Conservation (phyloP, 2,888 invertebrate species). For the Trissolcus brochymenae region DNA sequence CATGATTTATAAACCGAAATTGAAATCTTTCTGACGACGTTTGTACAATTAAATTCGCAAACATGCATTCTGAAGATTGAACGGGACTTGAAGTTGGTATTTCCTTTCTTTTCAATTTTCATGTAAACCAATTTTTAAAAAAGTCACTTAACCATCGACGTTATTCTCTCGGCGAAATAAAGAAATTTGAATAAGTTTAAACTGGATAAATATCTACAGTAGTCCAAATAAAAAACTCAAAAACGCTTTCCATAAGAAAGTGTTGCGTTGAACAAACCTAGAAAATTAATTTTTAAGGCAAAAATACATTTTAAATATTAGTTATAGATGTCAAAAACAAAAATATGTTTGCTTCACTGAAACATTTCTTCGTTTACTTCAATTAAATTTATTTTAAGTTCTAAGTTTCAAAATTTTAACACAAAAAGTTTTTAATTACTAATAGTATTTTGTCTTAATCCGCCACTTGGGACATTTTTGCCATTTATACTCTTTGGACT, state of each 20-base stretch:
- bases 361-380: too few species aligned
- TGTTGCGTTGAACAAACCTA: too few species aligned
- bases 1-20: constrained; percentile 21
- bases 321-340: constrained; percentile 26
- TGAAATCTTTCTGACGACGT: constrained; percentile 10
- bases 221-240: too few species aligned
- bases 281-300: constrained; percentile 26
- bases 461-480: constrained; percentile 3
- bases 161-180: neutral
- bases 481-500: constrained; percentile 31
- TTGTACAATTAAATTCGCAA: constrained; percentile 23
- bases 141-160: constrained; percentile 6
- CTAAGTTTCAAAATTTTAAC: neutral
- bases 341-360: too few species aligned
- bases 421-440: neutral
- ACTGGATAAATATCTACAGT: constrained; percentile 18
- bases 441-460: neutral
- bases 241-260: too few species aligned
- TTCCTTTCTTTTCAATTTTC: constrained; percentile 23
- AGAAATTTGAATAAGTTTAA: constrained; percentile 21
- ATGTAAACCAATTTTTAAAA: constrained; percentile 22
- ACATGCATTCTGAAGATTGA: constrained; percentile 21
- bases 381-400: too few species aligned
- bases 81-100: constrained; percentile 5
- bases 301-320: constrained; percentile 22